Evolutionary conservation across 2,797 vertebrate genomes (phyloP).

Genomic region (Eremophila alpestris): DNA sequence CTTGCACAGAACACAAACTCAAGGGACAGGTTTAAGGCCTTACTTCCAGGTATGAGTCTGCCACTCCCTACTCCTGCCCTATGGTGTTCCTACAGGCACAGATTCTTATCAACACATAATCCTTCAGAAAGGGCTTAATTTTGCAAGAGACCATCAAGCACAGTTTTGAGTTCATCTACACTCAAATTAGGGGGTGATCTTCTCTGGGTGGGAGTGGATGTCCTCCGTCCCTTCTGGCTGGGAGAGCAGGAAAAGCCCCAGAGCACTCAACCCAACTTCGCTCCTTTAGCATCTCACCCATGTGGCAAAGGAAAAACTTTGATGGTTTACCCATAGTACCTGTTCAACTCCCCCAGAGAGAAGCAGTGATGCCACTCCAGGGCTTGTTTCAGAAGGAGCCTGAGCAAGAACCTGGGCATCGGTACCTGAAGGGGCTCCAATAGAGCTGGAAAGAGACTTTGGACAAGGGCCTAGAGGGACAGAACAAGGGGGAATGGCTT

Average conservation of each 20-base stretch:
- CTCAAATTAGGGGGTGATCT: background rate
- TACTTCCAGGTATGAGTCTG: background rate
- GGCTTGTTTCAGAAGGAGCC: background rate
- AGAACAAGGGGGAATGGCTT: background rate
- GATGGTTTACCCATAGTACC: background rate
- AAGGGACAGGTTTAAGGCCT: background rate
- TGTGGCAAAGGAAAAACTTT: background rate
- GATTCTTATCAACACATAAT: background rate
- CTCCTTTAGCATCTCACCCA: background rate
- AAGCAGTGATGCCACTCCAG: background rate
- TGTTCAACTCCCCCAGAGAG: background rate
- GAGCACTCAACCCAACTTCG: background rate
- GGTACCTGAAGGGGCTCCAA: background rate
- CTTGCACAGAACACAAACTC: background rate
- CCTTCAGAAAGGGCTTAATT: background rate
- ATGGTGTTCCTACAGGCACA: background rate
- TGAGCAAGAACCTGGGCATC: background rate
- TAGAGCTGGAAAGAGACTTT: background rate
- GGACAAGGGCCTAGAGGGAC: background rate
- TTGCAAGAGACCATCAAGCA: fast-evolving
- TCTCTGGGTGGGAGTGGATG: background rate
- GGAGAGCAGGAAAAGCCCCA: background rate
- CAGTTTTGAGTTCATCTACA: background rate
- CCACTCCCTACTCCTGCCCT: background rate
- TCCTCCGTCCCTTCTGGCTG: background rate